These are phyloP conservation scores for Passer domesticus DNA, from an alignment of 2,113 vertebrate genomes.

Conservation along the genomic window DNA sequence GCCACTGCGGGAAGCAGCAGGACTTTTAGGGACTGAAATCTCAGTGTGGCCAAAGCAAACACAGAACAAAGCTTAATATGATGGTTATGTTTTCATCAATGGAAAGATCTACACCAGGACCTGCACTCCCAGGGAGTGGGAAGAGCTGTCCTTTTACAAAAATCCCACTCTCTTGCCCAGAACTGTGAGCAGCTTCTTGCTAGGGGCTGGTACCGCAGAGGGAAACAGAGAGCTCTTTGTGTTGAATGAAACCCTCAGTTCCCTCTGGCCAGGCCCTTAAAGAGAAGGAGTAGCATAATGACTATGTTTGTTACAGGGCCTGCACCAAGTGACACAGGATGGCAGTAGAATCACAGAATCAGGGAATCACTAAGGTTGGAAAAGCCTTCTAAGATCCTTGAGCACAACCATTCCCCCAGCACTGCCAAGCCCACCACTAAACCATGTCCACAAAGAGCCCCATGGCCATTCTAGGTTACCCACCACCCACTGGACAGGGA, in stretches of 20 bases:
- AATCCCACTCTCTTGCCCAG: not conserved
- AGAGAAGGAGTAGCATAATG: not conserved
- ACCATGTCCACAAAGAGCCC: fast-evolving
- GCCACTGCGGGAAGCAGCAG: not conserved
- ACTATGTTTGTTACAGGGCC: not conserved
- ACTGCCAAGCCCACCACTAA: not conserved
- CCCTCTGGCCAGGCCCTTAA: not conserved
- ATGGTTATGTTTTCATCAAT: not conserved
- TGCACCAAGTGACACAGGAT: not conserved
- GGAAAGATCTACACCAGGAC: not conserved
- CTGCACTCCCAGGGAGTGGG: not conserved
- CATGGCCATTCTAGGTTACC: not conserved
- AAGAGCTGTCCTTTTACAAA: not conserved
- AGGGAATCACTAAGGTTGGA: not conserved
- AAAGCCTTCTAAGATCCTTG: not conserved
- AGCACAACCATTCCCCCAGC: not conserved
- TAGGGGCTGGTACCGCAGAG: not conserved
- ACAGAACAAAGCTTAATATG: not conserved
- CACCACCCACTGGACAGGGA: not conserved
- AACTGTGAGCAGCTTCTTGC: not conserved
- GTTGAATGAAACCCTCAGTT: not conserved
- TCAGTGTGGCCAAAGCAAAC: not conserved
- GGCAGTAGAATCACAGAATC: not conserved
- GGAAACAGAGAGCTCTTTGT: not conserved
- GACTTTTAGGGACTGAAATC: not conserved